Conservation (phyloP, 2,888 invertebrate genomes). For the Phengaris arion region DNA sequence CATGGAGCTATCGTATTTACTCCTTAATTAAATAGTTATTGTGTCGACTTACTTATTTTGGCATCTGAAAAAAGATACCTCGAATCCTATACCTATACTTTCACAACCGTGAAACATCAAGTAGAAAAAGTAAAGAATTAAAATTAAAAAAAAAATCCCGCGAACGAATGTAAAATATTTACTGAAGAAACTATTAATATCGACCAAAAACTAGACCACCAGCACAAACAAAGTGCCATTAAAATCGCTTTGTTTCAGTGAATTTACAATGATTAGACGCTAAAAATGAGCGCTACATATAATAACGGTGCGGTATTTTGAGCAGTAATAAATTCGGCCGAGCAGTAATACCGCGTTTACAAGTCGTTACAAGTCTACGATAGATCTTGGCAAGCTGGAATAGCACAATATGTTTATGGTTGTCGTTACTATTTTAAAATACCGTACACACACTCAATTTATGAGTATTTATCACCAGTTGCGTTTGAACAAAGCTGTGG, state of each 20-base stretch:
- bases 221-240: neutral
- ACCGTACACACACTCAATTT: slow-evolving; percentile 23
- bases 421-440: slow-evolving; percentile 21
- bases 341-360: slow-evolving; percentile 39
- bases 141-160: too few species aligned
- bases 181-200: neutral
- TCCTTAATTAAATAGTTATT: neutral
- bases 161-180: too few species aligned
- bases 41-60: too few species aligned
- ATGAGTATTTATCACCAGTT: slow-evolving; percentile 15
- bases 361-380: slow-evolving; percentile 39
- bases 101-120: too few species aligned
- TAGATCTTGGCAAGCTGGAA: slow-evolving; percentile 37
- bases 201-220: slow-evolving; percentile 13
- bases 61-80: too few species aligned
- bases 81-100: too few species aligned
- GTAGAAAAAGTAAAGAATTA: too few species aligned
- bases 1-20: neutral
- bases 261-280: neutral
- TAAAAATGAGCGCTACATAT: neutral
- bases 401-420: slow-evolving; percentile 20
- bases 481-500: neutral
- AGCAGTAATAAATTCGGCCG: slow-evolving; percentile 42
- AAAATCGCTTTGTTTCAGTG: neutral
- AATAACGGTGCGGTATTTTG: slow-evolving; percentile 44